phyloP scores from a whole-genome alignment of 2,113 vertebrate species.

The Corvus moneduloides region DNA sequence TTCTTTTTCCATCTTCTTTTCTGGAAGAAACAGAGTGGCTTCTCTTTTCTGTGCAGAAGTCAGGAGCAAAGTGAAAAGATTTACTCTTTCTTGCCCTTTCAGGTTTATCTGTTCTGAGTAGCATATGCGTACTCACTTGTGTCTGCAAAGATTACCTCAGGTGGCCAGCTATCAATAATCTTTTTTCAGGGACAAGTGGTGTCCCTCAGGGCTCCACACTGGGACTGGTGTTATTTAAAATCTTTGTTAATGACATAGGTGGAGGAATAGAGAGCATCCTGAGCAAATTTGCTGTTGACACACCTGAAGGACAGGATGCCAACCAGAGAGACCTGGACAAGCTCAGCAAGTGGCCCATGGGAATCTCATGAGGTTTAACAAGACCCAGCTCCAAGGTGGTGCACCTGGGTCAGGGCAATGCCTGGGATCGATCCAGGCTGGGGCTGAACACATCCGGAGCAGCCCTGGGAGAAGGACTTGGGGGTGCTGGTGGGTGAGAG shows the following conservation, averaged over 20 bases:
- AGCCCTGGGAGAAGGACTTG: neutral
- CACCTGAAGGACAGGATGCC: neutral
- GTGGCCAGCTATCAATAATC: neutral
- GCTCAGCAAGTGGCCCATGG: too few relatives aligned
- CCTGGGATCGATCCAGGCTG: neutral
- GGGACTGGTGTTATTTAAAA: neutral
- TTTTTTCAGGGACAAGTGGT: neutral
- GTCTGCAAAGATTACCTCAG: neutral
- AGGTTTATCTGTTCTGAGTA: neutral
- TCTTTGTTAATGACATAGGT: neutral
- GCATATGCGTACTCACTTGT: rapidly evolving
- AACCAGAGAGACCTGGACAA: neutral
- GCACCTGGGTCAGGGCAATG: rapidly evolving
- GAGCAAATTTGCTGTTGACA: neutral
- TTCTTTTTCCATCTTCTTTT: neutral
- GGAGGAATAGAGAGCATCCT: rapidly evolving
- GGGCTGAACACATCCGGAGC: neutral
- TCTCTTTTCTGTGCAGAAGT: neutral
- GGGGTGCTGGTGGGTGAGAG: too few relatives aligned
- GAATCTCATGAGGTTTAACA: neutral
- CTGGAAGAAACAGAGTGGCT: neutral
- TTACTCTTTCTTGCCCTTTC: neutral
- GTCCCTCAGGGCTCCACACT: neutral
- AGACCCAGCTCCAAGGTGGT: neutral
- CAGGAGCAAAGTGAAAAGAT: neutral